A percentile compares a stretch with the other conserved stretches of the same genome.
These are phyloP conservation scores for Dione juno DNA, from an alignment of 2,888 invertebrate species.

Conservation along the genomic window DNA sequence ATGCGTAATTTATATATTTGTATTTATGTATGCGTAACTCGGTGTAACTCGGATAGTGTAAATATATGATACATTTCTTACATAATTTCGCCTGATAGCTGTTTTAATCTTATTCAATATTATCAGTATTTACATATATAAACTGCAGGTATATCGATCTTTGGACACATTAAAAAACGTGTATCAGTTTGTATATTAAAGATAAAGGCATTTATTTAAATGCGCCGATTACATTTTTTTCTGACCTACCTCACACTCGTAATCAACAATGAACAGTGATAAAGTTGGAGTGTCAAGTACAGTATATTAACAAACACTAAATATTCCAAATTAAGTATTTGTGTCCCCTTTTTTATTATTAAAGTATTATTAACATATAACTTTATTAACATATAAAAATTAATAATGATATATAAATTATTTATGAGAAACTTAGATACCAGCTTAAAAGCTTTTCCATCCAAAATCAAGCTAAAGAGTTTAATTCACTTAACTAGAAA, in stretches of 20 bases:
- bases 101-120: neutral
- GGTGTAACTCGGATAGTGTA: no score
- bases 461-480: no score
- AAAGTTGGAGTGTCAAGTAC: conserved; percentile 27
- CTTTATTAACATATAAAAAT: no score
- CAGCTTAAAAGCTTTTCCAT: no score
- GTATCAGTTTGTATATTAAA: conserved; percentile 19
- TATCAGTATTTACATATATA: neutral
- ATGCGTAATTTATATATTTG: no score
- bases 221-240: conserved; percentile 35
- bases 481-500: no score
- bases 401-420: neutral
- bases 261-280: conserved; percentile 45
- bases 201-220: conserved; percentile 34
- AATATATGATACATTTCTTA: no score
- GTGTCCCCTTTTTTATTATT: neutral
- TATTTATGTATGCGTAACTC: no score
- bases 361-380: neutral
- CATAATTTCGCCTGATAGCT: no score
- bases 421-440: no score
- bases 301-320: conserved; percentile 5
- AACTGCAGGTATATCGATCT: conserved; percentile 17
- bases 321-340: neutral
- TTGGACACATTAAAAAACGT: conserved; percentile 1
- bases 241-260: conserved; percentile 53